Conservation (phyloP, 1,140 invertebrate genomes). For the Pseudomyrmex concolor region DNA sequence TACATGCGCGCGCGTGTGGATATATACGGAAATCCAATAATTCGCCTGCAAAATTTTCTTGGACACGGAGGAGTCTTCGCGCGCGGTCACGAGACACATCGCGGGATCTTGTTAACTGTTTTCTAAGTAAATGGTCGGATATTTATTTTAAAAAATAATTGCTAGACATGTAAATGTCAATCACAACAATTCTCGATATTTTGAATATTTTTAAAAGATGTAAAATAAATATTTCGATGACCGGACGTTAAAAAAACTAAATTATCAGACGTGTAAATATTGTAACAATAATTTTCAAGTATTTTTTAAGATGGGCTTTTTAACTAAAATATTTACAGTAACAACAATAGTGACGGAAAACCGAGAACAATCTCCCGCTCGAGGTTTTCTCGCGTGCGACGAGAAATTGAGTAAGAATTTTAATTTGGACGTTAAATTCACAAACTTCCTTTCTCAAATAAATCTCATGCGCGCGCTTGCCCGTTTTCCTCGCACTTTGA, state of each 20-base stretch:
- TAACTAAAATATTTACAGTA: too few relatives aligned
- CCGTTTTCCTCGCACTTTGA: not conserved
- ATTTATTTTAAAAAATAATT: too few relatives aligned
- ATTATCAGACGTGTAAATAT: not conserved
- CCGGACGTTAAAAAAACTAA: not conserved
- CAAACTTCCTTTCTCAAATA: not conserved
- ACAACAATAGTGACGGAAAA: too few relatives aligned
- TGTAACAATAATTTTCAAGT: not conserved
- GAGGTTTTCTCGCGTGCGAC: too few relatives aligned
- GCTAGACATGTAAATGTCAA: too few relatives aligned
- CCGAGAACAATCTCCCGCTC: too few relatives aligned
- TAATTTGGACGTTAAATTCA: not conserved
- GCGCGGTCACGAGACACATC: constrained; percentile 24
- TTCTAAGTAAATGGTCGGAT: too few relatives aligned
- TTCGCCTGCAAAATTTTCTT: constrained; percentile 42
- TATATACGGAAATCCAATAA: constrained; percentile 27
- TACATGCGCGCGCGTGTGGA: constrained; percentile 34
- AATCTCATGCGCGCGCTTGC: not conserved
- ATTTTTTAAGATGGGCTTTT: not conserved
- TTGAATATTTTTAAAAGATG: too few relatives aligned
- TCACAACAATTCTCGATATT: too few relatives aligned
- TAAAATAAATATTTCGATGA: too few relatives aligned
- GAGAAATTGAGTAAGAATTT: not conserved
- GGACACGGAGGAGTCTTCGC: not conserved
- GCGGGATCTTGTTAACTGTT: too few relatives aligned